Base-by-base conservation (phyloP, 2,888 invertebrate genomes). In the Xiphydria camelus region DNA sequence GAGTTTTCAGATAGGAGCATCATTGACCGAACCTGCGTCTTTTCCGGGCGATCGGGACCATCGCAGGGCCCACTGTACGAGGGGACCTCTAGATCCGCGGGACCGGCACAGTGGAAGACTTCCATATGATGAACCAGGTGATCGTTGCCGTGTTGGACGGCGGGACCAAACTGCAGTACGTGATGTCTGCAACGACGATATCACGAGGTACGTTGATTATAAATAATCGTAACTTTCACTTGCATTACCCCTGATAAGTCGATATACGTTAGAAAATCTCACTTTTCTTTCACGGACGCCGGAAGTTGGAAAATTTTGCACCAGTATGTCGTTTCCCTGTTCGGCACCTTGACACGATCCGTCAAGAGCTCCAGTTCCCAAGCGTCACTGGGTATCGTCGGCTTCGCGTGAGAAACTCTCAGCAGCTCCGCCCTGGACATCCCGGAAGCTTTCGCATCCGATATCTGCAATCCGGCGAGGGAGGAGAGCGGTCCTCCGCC, bases 101-200 rank as follows among this genome's bases (percentile, higher is more conserved):
- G 81, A 0, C 89, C 84, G 60, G 91, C 90, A 70, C 98, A 99
- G 72, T 97, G 94, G 66, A 96, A 98, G 1, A 98, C 85, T 79
- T 99, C 98, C 92, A 99, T 95, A 75, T 99, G 99, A 77, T 99
- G 99, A 0, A 99, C 94, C 17, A 98, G 69, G 15, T 89, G 89
- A 70, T 93, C 90, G 59, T 89, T 91, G 1, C 87, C 88, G 47
- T 78, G 72, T 33, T 89, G 84, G 42, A 99, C 91, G 1, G 85
- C 79, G 0, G 96, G 86, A 70, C 94, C 93, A 71, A 91, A 98
- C 88, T 94, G 75, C 35, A 78, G 55, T 19, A 75, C 51, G 37
- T 75, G 75, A 45, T 75, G 75, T 41, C 75, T 74, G 23, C 42
- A 34, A 34, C 9, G 3, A 2, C 2, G 17, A 34, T n/a, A n/a